A percentile compares a stretch with the other conserved stretches of the same genome.
Evolutionary conservation across 2,797 vertebrate species (phyloP).

Genomic region (Anguilla anguilla): DNA sequence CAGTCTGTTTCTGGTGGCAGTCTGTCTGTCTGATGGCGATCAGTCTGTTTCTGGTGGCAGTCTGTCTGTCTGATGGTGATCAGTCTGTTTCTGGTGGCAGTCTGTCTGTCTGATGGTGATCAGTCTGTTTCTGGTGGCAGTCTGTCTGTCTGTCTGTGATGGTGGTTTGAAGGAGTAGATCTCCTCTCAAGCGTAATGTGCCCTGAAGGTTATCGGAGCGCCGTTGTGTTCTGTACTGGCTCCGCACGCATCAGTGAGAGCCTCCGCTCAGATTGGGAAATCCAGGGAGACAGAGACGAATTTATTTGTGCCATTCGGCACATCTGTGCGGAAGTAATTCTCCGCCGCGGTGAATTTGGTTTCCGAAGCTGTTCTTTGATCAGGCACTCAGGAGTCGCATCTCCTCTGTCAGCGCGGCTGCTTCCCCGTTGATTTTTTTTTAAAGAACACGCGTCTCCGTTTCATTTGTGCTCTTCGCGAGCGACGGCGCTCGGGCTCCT

Average conservation of each 20-base stretch:
- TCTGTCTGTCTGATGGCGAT: background rate
- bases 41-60: no score
- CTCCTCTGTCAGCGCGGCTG: background rate
- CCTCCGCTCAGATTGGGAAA: background rate
- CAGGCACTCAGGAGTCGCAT: background rate
- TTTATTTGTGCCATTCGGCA: background rate
- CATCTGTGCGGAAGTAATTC: background rate
- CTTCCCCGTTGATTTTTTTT: conserved; percentile 4
- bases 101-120: background rate
- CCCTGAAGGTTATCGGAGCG: background rate
- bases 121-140: background rate
- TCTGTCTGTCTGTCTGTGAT: background rate
- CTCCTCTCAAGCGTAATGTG: background rate
- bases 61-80: no score
- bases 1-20: background rate
- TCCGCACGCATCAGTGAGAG: background rate
- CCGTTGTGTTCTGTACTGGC: background rate
- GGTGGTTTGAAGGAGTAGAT: background rate
- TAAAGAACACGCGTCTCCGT: background rate
- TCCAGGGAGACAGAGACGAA: background rate
- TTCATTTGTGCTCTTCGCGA: background rate
- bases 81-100: background rate
- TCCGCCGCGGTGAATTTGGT: background rate
- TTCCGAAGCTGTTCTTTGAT: background rate
- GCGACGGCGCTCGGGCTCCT: conserved; percentile 33